A percentile compares a stretch with the other conserved stretches of the same genome.
Evolutionary conservation across 2,113 vertebrate genomes (phyloP).

Genomic region (Pyrgilauda ruficollis): DNA sequence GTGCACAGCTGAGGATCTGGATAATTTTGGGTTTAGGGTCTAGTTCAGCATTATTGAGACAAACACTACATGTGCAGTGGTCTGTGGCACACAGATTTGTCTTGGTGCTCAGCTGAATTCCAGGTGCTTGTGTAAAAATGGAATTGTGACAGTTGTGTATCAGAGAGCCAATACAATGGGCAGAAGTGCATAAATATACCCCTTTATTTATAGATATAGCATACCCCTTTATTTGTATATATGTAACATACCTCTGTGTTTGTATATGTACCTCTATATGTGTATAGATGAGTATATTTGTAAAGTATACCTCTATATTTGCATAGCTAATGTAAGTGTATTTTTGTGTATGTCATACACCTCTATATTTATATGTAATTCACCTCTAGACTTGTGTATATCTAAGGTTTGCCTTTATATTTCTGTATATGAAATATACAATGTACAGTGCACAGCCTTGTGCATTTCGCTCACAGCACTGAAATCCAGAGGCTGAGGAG

Average conservation of each 20-base stretch:
- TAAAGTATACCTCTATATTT: not conserved
- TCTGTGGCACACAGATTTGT: fast-evolving
- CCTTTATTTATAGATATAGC: not conserved
- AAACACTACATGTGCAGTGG: fast-evolving
- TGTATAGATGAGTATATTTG: not conserved
- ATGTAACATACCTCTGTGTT: not conserved
- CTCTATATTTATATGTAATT: not conserved
- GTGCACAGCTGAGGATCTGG: not conserved
- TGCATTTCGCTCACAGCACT: fast-evolving
- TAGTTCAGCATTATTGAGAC: not conserved
- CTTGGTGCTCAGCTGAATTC: not conserved
- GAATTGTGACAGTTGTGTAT: not conserved
- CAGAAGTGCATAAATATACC: not conserved
- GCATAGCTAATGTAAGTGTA: not conserved
- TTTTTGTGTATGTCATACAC: not conserved
- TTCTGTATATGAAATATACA: not conserved
- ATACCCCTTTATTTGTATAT: not conserved
- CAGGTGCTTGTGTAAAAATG: not conserved
- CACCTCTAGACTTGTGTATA: not conserved
- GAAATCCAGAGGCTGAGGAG: not conserved
- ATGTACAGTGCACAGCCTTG: not conserved
- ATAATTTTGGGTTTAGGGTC: not conserved
- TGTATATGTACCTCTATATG: not conserved
- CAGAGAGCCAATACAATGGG: fast-evolving
- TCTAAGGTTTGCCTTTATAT: not conserved